Evolutionary conservation across 2,113 vertebrate genomes (phyloP).

Genomic region (Crotophaga sulcirostris): DNA sequence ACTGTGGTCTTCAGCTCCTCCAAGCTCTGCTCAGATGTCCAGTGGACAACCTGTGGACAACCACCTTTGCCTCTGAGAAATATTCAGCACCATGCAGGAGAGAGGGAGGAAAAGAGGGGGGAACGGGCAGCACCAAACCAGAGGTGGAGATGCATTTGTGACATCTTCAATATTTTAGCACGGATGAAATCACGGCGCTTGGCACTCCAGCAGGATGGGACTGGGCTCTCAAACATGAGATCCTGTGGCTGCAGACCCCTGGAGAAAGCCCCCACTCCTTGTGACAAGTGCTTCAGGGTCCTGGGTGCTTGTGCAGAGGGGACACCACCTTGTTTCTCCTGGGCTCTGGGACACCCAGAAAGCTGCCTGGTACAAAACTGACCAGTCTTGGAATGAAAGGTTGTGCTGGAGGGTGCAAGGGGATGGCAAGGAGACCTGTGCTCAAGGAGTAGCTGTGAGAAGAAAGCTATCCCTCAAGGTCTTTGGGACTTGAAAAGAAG

Average conservation of each 20-base stretch:
- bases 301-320: neutral
- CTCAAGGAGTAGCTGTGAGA: neutral
- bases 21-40: neutral
- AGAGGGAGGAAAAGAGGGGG: neutral
- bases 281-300: neutral
- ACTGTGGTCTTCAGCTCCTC: neutral
- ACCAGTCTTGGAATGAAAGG: neutral
- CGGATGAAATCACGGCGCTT: neutral
- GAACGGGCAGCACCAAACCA: neutral
- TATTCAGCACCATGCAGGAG: neutral
- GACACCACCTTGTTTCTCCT: neutral
- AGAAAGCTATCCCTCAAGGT: neutral
- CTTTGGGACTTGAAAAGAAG: neutral
- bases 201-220: neutral
- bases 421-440: neutral
- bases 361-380: neutral
- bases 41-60: neutral
- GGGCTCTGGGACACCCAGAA: neutral
- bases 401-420: neutral
- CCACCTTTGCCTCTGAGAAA: conserved; percentile 18
- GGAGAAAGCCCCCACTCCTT: neutral
- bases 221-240: neutral
- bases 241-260: neutral
- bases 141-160: neutral
- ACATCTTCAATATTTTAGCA: neutral